Evolutionary conservation across 1,140 invertebrate species (phyloP).

Genomic region (Drosophila rufa): DNA sequence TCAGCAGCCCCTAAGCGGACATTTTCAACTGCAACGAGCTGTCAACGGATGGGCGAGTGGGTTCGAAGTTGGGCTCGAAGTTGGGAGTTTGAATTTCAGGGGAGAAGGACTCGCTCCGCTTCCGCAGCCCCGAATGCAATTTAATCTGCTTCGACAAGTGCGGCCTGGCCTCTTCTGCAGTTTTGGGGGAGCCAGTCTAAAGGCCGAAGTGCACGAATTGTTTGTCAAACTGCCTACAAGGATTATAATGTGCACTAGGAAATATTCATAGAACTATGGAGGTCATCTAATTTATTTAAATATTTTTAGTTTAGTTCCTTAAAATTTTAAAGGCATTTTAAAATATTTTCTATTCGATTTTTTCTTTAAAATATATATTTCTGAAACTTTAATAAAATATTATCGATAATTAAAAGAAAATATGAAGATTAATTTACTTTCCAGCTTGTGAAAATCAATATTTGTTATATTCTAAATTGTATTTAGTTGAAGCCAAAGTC

Average conservation of each 20-base stretch:
- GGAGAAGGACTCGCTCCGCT: neutral
- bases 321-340: too few relatives aligned
- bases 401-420: too few relatives aligned
- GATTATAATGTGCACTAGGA: neutral
- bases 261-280: neutral
- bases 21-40: constrained; percentile 27
- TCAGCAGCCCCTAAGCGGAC: constrained; percentile 49
- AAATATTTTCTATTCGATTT: neutral
- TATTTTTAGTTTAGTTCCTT: neutral
- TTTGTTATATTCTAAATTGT: too few relatives aligned
- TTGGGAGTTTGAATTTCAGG: neutral
- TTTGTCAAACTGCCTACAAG: neutral
- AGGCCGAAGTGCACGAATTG: neutral
- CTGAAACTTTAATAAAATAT: too few relatives aligned
- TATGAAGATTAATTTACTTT: too few relatives aligned
- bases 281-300: neutral
- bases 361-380: too few relatives aligned
- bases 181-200: constrained; percentile 4
- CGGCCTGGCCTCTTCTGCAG: constrained; percentile 9
- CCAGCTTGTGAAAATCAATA: too few relatives aligned
- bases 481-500: too few relatives aligned
- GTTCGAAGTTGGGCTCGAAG: neutral
- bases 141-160: constrained; percentile 2
- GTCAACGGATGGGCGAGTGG: constrained; percentile 23
- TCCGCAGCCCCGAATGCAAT: neutral